Conservation (phyloP, 2,797 vertebrate species). For the Artibeus lituratus region DNA sequence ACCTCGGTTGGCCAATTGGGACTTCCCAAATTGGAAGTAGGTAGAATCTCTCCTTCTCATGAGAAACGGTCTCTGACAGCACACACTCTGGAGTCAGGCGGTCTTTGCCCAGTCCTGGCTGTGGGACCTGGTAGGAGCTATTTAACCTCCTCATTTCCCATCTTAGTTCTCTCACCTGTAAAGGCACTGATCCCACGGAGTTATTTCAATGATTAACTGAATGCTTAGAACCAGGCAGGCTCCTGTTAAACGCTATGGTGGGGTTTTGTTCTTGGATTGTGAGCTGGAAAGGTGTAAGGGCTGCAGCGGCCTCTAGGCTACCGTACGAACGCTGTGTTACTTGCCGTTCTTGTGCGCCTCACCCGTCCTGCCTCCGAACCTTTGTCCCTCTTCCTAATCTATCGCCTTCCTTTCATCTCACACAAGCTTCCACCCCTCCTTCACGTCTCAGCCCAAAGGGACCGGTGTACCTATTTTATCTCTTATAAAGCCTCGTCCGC, state of each 20-base stretch:
- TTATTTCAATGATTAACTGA: neutral
- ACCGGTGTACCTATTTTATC: neutral
- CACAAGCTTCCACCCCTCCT: neutral
- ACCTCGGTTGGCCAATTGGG: neutral
- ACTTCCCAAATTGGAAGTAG: neutral
- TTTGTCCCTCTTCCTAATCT: neutral
- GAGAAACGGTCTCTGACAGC: accelerated
- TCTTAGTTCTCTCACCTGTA: neutral
- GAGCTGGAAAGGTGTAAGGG: neutral
- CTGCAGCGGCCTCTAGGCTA: neutral
- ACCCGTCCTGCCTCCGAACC: neutral
- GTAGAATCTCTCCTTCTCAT: neutral
- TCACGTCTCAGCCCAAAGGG: neutral
- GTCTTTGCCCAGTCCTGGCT: neutral
- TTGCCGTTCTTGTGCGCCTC: accelerated
- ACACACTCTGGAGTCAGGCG: accelerated
- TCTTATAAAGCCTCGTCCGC: neutral
- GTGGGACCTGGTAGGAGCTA: neutral
- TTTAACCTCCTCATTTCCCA: neutral
- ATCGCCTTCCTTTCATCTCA: neutral
- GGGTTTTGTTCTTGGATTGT: neutral
- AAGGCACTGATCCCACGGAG: neutral
- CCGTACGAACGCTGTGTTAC: accelerated
- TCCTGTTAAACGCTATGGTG: neutral
- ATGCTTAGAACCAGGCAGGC: neutral